These are phyloP conservation scores for Eristalis intricaria DNA, from an alignment of 2,888 invertebrate genomes.

Conservation along the genomic window DNA sequence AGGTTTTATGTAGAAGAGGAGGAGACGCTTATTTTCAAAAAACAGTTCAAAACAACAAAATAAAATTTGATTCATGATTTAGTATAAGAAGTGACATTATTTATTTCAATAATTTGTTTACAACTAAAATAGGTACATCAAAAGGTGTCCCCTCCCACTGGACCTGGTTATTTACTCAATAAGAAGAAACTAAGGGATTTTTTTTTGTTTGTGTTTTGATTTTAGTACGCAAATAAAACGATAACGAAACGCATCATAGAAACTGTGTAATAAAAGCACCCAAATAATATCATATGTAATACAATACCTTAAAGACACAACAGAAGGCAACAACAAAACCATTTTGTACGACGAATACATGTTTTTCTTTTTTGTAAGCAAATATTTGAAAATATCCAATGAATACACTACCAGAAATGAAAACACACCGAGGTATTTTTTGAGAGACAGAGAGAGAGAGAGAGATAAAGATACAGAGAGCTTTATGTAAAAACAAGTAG, in stretches of 20 bases:
- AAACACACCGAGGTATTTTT: neutral
- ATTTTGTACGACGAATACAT: neutral
- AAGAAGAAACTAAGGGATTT: neutral
- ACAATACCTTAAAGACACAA: neutral
- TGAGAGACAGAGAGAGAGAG: no score
- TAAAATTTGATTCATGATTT: neutral
- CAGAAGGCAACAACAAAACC: conserved; percentile 1
- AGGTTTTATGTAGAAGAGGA: neutral
- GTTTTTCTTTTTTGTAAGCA: neutral
- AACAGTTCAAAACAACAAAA: neutral
- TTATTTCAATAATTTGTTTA: neutral
- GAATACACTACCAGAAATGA: neutral
- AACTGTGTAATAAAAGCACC: neutral
- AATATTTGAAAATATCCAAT: neutral
- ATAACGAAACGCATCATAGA: neutral
- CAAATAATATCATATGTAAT: neutral
- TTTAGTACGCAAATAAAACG: neutral
- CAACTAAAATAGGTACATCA: neutral
- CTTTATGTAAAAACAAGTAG: neutral
- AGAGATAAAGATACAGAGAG: neutral
- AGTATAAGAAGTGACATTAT: neutral
- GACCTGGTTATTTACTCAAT: neutral
- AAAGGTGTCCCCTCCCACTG: neutral
- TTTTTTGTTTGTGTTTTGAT: neutral
- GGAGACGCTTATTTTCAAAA: neutral